A percentile compares a stretch with the other conserved stretches of the same genome.
Conservation (phyloP, 2,113 vertebrate genomes). For the Scortum barcoo region DNA sequence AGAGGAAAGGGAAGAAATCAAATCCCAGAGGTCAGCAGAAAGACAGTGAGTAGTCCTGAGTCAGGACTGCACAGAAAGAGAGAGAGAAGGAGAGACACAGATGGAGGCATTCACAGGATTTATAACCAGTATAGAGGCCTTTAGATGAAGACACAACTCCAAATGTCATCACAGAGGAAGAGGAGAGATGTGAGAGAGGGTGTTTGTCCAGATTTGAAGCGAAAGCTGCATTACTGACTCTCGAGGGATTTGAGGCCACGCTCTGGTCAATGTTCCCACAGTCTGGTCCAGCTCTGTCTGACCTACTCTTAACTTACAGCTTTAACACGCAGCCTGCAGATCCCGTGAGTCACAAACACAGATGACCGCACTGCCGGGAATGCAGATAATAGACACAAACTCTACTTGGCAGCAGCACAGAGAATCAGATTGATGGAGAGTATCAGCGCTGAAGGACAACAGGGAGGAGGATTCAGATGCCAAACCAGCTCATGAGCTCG, state of each 20-base stretch:
- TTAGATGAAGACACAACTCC: constrained; percentile 8
- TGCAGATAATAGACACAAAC: constrained; percentile 48
- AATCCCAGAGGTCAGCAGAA: constrained; percentile 66
- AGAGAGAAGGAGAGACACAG: constrained; percentile 17
- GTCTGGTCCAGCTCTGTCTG: constrained; percentile 19
- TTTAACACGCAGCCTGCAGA: constrained; percentile 15
- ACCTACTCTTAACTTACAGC: constrained; percentile 14
- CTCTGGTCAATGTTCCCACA: constrained; percentile 5
- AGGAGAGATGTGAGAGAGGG: not conserved
- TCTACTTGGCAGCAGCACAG: constrained; percentile 23
- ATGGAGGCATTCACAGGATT: constrained; percentile 45
- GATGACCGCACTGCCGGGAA: constrained; percentile 47
- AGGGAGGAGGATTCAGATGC: not conserved
- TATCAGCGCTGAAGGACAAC: constrained; percentile 16
- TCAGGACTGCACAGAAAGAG: constrained; percentile 54
- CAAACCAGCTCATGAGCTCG: constrained; percentile 24
- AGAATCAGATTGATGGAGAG: constrained; percentile 14
- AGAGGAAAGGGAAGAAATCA: constrained; percentile 25
- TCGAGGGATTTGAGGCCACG: not conserved
- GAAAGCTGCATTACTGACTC: not conserved
- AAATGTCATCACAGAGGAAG: not conserved
- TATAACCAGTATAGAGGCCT: not conserved
- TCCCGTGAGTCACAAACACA: constrained; percentile 56
- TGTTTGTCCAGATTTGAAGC: constrained; percentile 1
- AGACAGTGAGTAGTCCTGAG: constrained; percentile 71